Conservation (phyloP, 2,888 invertebrate species). For the Lepidocyrtinus sp. region DNA sequence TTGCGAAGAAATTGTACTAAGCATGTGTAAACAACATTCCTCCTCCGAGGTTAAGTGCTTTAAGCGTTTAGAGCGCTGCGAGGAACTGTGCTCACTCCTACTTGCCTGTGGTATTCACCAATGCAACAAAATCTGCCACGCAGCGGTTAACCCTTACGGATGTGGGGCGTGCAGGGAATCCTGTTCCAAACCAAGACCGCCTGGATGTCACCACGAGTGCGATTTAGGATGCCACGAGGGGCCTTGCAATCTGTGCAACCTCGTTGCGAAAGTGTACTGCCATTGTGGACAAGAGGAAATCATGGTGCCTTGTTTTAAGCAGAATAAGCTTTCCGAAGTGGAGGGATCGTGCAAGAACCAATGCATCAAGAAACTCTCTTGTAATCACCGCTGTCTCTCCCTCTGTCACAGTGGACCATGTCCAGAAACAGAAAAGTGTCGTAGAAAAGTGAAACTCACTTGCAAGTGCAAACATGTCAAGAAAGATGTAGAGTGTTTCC, state of each 20-base stretch:
- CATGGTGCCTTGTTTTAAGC: slow-evolving; percentile 80
- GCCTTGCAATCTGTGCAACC: slow-evolving; percentile 83
- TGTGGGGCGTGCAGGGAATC: slow-evolving; percentile 66
- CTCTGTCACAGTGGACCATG: slow-evolving; percentile 84
- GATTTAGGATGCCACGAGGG: slow-evolving; percentile 74
- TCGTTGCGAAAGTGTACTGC: slow-evolving; percentile 81
- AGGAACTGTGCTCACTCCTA: slow-evolving; percentile 59
- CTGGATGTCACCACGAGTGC: slow-evolving; percentile 74
- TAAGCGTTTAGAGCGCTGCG: slow-evolving; percentile 54
- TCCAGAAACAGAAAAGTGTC: slow-evolving; percentile 79
- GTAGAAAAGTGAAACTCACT: slow-evolving; percentile 83
- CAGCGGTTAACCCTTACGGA: slow-evolving; percentile 36
- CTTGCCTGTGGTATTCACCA: slow-evolving; percentile 54
- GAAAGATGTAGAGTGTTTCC: slow-evolving; percentile 75
- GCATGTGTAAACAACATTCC: slow-evolving; percentile 60
- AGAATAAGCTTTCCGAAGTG: slow-evolving; percentile 76
- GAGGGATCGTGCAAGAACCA: slow-evolving; percentile 83
- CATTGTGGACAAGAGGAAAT: slow-evolving; percentile 87
- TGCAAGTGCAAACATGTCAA: slow-evolving; percentile 86
- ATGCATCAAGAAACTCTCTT: slow-evolving; percentile 87
- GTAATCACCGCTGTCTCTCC: slow-evolving; percentile 86
- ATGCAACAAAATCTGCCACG: slow-evolving; percentile 63
- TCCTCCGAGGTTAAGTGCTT: slow-evolving; percentile 57
- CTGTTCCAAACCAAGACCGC: slow-evolving; percentile 71
- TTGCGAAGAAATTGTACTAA: slow-evolving; percentile 45